A percentile compares a stretch with the other conserved stretches of the same genome.
Evolutionary conservation across 2,888 invertebrate species (phyloP).

Genomic region (Acleris laterana): DNA sequence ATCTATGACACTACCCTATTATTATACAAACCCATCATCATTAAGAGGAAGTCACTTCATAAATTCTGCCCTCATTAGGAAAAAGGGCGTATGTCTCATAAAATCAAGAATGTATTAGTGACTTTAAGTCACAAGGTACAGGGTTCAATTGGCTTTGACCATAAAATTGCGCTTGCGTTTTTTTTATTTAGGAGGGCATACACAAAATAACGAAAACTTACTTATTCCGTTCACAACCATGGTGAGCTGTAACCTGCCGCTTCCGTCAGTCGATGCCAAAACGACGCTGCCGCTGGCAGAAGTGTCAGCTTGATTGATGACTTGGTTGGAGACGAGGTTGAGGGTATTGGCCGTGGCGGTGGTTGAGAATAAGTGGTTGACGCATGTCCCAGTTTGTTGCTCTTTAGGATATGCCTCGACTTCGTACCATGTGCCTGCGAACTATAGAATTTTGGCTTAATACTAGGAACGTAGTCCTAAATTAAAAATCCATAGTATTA

Average conservation of each 20-base stretch:
- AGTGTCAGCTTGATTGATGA: constrained; percentile 45
- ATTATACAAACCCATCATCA: too few relatives aligned
- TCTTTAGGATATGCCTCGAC: constrained; percentile 68
- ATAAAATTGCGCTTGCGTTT: too few relatives aligned
- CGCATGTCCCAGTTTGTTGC: constrained; percentile 67
- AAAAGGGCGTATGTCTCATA: too few relatives aligned
- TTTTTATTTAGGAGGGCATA: too few relatives aligned
- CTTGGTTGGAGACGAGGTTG: constrained; percentile 45
- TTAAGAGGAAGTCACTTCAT: too few relatives aligned
- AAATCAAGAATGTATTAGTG: too few relatives aligned
- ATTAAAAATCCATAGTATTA: too few relatives aligned
- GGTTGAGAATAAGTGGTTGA: constrained; percentile 11
- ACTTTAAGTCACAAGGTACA: too few relatives aligned
- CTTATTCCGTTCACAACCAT: constrained; percentile 33
- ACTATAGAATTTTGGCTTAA: constrained; percentile 55
- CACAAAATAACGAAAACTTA: not conserved
- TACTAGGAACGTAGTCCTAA: not conserved
- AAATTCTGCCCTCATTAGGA: too few relatives aligned
- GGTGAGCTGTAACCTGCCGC: constrained; percentile 19
- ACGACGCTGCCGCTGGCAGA: constrained; percentile 13
- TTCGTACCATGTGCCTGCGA: constrained; percentile 85
- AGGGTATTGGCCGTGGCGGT: constrained; percentile 22
- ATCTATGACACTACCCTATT: too few relatives aligned
- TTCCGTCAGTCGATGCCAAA: constrained; percentile 14
- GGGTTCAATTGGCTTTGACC: too few relatives aligned